phyloP scores from a whole-genome alignment of 2,888 invertebrate species.

The Portevinia maculata region DNA sequence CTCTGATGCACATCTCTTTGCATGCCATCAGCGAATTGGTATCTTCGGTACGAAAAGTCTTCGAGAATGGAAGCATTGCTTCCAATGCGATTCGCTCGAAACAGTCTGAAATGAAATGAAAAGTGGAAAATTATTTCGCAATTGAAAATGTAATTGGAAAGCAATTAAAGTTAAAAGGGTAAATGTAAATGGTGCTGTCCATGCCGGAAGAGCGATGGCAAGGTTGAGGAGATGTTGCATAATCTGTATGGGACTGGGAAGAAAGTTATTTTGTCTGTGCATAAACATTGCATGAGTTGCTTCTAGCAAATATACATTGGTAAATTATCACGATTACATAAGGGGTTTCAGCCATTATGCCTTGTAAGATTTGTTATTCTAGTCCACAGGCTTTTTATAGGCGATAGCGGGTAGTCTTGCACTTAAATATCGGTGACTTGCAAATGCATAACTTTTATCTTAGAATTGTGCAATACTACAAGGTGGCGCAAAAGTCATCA shows the following conservation, averaged over 20 bases:
- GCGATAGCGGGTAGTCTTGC: too few relatives aligned
- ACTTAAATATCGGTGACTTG: too few relatives aligned
- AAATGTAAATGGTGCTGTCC: conserved; percentile 11
- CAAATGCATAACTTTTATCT: too few relatives aligned
- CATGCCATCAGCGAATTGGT: conserved; percentile 86
- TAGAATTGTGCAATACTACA: too few relatives aligned
- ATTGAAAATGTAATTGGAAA: conserved; percentile 9
- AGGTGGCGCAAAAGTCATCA: too few relatives aligned
- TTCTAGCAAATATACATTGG: too few relatives aligned
- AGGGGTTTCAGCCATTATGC: too few relatives aligned
- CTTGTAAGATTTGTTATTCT: too few relatives aligned
- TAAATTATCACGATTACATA: too few relatives aligned
- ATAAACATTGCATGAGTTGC: too few relatives aligned
- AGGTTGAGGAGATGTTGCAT: conserved; percentile 20
- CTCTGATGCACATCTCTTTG: conserved; percentile 86
- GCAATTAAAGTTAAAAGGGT: conserved; percentile 22
- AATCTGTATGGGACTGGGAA: neutral
- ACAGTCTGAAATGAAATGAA: conserved; percentile 84
- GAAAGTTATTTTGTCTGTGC: neutral
- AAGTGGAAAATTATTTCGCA: conserved; percentile 28
- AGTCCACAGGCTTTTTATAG: too few relatives aligned
- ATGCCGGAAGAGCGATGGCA: conserved; percentile 33
- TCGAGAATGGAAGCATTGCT: conserved; percentile 85
- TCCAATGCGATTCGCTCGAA: conserved; percentile 87
- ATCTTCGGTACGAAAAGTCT: conserved; percentile 86